Conservation (phyloP, 2,113 vertebrate species). For the Psettodes erumei region DNA sequence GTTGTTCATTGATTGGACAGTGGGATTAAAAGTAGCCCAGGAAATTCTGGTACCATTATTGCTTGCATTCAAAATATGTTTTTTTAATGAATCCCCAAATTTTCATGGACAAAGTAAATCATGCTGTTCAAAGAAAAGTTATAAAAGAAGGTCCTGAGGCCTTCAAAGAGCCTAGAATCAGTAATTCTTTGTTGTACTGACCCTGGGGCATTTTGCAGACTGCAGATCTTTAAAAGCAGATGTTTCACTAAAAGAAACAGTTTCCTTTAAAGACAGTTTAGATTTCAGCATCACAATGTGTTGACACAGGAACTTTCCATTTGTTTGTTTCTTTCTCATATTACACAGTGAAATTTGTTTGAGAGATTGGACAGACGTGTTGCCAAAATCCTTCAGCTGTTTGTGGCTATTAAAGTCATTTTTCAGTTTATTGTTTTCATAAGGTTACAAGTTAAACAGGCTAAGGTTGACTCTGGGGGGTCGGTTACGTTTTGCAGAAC, state of each 20-base stretch:
- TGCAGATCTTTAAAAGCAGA: slow-evolving; percentile 39
- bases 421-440: neutral
- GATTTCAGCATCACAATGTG: neutral
- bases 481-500: slow-evolving; percentile 88
- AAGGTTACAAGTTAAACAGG: neutral
- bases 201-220: slow-evolving; percentile 2
- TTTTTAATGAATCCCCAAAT: too few species aligned
- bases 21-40: neutral
- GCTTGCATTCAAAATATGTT: neutral
- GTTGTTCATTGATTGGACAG: neutral
- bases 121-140: neutral
- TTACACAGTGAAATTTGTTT: neutral
- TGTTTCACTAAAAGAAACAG: slow-evolving; percentile 16
- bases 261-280: slow-evolving; percentile 10
- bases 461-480: slow-evolving; percentile 87
- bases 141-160: neutral
- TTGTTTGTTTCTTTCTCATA: slow-evolving; percentile 5
- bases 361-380: slow-evolving; percentile 27
- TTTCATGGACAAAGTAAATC: too few species aligned
- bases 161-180: neutral
- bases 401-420: neutral
- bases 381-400: too few species aligned
- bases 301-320: slow-evolving; percentile 6
- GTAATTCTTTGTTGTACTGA: slow-evolving; percentile 21
- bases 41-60: neutral